These are phyloP conservation scores for Triops longicaudatus DNA, from an alignment of 1,140 invertebrate genomes.

Conservation along the genomic window DNA sequence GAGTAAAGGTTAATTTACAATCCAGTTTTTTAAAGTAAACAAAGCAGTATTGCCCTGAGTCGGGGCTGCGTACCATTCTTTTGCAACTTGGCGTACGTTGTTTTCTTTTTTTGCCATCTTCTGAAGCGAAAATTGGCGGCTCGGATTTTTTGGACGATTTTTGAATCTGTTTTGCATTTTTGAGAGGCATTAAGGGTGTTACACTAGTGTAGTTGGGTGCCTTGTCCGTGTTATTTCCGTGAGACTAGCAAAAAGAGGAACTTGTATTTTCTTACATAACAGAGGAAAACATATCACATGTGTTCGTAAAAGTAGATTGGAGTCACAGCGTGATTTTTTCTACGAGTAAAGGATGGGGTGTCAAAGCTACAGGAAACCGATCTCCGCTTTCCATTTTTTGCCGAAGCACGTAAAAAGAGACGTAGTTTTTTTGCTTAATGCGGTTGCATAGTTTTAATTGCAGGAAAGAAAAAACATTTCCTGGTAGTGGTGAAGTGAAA, in stretches of 20 bases:
- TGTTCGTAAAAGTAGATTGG: neutral
- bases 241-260: neutral
- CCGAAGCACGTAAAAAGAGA: neutral
- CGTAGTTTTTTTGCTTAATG: neutral
- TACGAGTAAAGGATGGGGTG: neutral
- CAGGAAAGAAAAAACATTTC: neutral
- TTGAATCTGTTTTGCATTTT: neutral
- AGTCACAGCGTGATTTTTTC: neutral
- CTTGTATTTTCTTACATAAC: neutral
- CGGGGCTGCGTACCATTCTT: neutral
- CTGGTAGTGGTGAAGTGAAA: neutral
- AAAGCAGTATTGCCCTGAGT: neutral
- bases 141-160: too few relatives aligned
- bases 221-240: neutral
- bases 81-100: neutral
- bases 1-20: neutral
- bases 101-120: neutral
- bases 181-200: neutral
- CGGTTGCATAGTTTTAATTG: neutral
- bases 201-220: neutral
- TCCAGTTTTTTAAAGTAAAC: neutral
- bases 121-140: too few relatives aligned
- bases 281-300: constrained; percentile 3
- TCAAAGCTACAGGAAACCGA: neutral
- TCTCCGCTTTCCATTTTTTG: constrained; percentile 8